Percentiles rank a stretch among this genome's conserved stretches.
These are phyloP conservation scores for Polydesmus complanatus DNA, from an alignment of 2,888 invertebrate species.

Conservation along the genomic window DNA sequence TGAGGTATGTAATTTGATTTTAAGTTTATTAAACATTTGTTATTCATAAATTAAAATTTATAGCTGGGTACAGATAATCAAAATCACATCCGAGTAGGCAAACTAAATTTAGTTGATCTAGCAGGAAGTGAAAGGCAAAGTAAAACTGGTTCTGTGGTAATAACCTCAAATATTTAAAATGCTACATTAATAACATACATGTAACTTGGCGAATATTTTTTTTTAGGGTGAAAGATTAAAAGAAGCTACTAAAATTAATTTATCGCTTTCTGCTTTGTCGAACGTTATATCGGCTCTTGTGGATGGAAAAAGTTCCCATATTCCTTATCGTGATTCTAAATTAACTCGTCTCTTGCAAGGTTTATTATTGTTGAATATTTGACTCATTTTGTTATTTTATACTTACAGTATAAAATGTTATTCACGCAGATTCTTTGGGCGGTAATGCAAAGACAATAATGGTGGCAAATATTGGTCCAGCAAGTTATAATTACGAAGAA, in stretches of 20 bases:
- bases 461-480: constrained; percentile 98
- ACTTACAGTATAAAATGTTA: constrained; percentile 4
- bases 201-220: background rate
- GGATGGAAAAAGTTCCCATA: constrained; percentile 72
- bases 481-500: constrained; percentile 95
- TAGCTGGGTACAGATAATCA: constrained; percentile 44
- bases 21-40: constrained; percentile 1
- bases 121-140: constrained; percentile 96
- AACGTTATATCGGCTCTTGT: constrained; percentile 97
- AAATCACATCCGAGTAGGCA: constrained; percentile 61
- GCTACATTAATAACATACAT: background rate
- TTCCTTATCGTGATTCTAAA: constrained; percentile 96
- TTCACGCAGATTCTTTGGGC: constrained; percentile 71
- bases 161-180: constrained; percentile 15
- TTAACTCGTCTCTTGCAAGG: constrained; percentile 80
- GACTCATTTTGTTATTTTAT: background rate
- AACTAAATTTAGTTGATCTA: constrained; percentile 91
- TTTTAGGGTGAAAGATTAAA: constrained; percentile 66
- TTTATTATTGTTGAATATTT: constrained; percentile 20
- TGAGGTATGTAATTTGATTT: constrained; percentile 34
- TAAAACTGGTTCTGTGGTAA: constrained; percentile 79
- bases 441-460: constrained; percentile 98
- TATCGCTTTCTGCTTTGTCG: constrained; percentile 90
- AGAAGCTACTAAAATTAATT: constrained; percentile 94
- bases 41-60: background rate